Conservation (phyloP, 2,113 vertebrate species). For the Microcebus tavaratra region DNA sequence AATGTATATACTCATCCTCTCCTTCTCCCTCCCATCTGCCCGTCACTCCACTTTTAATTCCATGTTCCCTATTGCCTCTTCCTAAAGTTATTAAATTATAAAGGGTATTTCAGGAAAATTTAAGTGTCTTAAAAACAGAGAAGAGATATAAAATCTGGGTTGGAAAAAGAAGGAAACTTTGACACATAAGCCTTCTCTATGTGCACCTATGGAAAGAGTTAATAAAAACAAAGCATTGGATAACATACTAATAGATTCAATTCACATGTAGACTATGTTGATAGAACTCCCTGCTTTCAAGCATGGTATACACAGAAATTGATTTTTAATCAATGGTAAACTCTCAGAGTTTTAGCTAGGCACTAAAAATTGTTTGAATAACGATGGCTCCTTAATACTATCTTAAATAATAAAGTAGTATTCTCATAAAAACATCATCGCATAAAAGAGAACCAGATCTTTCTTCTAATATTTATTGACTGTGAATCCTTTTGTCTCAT, state of each 20-base stretch:
- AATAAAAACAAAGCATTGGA: not conserved
- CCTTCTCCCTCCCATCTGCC: no score
- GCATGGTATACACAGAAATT: not conserved
- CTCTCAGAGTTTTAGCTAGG: not conserved
- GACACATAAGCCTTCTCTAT: not conserved
- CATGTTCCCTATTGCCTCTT: not conserved
- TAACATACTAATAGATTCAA: not conserved
- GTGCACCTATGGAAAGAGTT: not conserved
- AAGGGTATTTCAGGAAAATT: not conserved
- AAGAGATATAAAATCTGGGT: not conserved
- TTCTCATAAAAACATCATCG: not conserved
- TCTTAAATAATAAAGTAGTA: not conserved
- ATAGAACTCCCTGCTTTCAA: not conserved
- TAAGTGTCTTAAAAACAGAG: not conserved
- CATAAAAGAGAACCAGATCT: not conserved
- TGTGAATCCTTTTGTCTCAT: not conserved
- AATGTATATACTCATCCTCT: no score
- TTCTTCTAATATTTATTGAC: not conserved
- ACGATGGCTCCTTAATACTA: not conserved
- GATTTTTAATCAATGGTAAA: not conserved
- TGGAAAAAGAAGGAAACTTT: not conserved
- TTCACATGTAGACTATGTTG: not conserved
- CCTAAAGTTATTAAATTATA: not conserved
- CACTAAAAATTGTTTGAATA: not conserved
- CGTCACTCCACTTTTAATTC: not conserved